Conservation (phyloP, 2,888 invertebrate species). For the Chironomus tentans region DNA sequence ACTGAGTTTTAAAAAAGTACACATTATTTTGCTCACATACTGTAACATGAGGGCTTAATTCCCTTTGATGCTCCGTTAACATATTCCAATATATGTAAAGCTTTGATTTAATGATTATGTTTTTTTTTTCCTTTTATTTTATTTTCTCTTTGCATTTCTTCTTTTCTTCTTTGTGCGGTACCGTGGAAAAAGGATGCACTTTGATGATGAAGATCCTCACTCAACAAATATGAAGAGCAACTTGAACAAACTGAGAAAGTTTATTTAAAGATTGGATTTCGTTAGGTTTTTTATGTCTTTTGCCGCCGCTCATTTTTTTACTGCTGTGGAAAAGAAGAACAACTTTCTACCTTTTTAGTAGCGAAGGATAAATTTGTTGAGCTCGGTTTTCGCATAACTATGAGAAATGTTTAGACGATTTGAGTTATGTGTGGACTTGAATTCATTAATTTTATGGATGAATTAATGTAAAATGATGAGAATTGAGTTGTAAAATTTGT, state of each 20-base stretch:
- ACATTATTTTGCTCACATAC: too few species aligned
- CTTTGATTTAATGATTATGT: not conserved
- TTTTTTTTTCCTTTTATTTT: not conserved
- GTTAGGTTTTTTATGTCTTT: not conserved
- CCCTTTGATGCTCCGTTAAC: not conserved
- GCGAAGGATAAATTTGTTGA: too few species aligned
- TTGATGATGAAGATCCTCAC: not conserved
- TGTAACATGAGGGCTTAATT: not conserved
- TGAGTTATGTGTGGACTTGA: too few species aligned
- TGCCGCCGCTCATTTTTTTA: not conserved
- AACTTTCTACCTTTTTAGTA: not conserved
- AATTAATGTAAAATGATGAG: too few species aligned
- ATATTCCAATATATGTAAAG: not conserved
- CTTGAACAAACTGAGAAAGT: not conserved
- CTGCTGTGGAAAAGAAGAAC: not conserved
- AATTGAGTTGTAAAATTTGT: too few species aligned
- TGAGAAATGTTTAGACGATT: too few species aligned
- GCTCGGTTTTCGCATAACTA: too few species aligned
- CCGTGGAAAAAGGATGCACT: not conserved
- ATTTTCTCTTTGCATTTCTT: not conserved
- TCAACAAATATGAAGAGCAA: not conserved
- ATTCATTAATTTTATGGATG: too few species aligned
- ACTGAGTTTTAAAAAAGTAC: too few species aligned
- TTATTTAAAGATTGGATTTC: not conserved
- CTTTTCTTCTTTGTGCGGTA: not conserved